Conservation (phyloP, 2,113 vertebrate species). For the Gambusia affinis region DNA sequence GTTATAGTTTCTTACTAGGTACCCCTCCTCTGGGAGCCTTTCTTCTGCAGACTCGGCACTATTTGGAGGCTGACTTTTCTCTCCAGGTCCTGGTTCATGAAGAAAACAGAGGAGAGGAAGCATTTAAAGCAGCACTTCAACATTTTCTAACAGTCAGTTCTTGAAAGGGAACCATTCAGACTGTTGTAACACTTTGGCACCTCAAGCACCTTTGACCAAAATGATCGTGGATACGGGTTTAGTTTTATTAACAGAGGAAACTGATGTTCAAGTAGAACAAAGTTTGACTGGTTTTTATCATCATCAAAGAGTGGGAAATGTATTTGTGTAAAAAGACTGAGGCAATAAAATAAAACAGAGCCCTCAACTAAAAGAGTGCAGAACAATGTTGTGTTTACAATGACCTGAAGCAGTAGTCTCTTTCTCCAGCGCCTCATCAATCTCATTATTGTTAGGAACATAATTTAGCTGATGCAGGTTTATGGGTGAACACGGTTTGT, state of each 20-base stretch:
- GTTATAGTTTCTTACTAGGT: constrained; percentile 47
- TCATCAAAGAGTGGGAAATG: neutral
- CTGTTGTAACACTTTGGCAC: neutral
- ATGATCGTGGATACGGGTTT: neutral
- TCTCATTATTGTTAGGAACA: neutral
- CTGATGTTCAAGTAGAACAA: neutral
- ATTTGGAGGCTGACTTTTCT: constrained; percentile 28
- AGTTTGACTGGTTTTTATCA: too few relatives aligned
- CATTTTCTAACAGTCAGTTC: constrained; percentile 2
- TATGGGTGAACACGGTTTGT: too few relatives aligned
- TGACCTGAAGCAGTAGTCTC: neutral
- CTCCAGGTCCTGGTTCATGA: constrained; percentile 32
- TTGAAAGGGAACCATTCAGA: constrained; percentile 1
- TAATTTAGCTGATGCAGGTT: neutral
- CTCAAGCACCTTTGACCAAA: neutral
- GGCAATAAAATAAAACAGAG: neutral
- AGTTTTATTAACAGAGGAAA: neutral
- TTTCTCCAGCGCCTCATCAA: too few relatives aligned
- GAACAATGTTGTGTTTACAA: neutral
- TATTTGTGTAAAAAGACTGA: neutral
- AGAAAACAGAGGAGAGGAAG: constrained; percentile 24
- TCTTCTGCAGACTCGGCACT: constrained; percentile 37
- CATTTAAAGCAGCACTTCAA: constrained; percentile 10
- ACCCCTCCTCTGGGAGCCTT: constrained; percentile 32
- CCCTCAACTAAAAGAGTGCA: neutral